Conservation (phyloP, 2,797 vertebrate species). For the Kryptopterus vitreolus region DNA sequence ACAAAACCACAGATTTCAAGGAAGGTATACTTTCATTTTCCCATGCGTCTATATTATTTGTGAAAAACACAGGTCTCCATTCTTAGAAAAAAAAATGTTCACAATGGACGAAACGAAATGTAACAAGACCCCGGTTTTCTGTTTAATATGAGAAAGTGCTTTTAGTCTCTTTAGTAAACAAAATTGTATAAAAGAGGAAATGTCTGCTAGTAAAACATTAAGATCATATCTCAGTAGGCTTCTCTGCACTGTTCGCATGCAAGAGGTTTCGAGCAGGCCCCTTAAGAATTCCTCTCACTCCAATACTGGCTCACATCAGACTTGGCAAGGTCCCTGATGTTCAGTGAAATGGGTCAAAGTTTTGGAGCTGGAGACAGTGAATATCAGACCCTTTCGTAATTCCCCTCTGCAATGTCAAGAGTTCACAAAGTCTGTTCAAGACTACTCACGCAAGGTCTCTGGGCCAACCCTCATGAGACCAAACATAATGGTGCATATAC, state of each 20-base stretch:
- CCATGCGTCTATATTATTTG: background rate
- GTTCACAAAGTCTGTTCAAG: conserved; percentile 56
- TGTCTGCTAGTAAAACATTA: conserved; percentile 49
- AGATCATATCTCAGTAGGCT: conserved; percentile 52
- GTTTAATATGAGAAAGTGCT: conserved; percentile 16
- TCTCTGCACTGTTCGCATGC: conserved; percentile 54
- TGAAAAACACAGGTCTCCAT: background rate
- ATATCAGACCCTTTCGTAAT: conserved; percentile 63
- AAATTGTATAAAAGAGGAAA: conserved; percentile 21
- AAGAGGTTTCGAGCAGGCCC: conserved; percentile 49
- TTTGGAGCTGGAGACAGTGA: conserved; percentile 54
- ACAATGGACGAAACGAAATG: background rate
- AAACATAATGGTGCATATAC: conserved; percentile 41
- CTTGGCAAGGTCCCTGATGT: conserved; percentile 58
- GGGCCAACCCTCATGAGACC: conserved; percentile 33
- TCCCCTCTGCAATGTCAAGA: conserved; percentile 59
- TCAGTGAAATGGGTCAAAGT: conserved; percentile 64
- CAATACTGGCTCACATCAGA: conserved; percentile 58
- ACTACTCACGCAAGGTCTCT: conserved; percentile 56
- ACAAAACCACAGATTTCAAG: no score
- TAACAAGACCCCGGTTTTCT: conserved; percentile 4
- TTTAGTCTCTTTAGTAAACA: conserved; percentile 22
- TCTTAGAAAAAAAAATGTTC: background rate
- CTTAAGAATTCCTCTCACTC: conserved; percentile 44
- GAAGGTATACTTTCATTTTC: background rate